Percentiles rank a stretch among this genome's conserved stretches.
Conservation (phyloP, 2,113 vertebrate species). For the Sphyrna mokarran region DNA sequence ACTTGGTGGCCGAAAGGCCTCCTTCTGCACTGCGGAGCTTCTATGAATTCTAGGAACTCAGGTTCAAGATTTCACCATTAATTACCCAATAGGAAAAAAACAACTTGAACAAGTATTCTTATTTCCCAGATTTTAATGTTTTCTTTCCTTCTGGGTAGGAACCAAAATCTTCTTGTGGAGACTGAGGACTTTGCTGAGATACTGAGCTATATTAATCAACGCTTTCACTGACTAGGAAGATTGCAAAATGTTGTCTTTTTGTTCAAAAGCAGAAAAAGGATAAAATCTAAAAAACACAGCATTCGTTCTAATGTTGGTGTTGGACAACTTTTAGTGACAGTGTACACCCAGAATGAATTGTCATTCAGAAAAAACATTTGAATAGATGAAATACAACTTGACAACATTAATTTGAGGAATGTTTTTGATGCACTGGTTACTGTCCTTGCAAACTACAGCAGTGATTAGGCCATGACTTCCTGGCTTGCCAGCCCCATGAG, state of each 20-base stretch:
- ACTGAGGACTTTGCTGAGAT: neutral
- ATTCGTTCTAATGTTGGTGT: neutral
- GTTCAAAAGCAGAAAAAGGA: neutral
- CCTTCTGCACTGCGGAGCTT: too few species aligned
- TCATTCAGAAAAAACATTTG: neutral
- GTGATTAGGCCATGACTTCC: too few species aligned
- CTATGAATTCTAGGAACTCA: too few species aligned
- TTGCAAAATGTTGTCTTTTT: neutral
- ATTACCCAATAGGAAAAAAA: too few species aligned
- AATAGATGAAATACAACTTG: neutral
- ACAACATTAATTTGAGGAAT: neutral
- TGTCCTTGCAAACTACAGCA: neutral
- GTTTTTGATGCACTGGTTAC: neutral
- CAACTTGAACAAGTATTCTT: too few species aligned
- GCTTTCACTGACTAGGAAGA: neutral
- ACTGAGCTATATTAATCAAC: neutral
- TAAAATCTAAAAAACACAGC: neutral
- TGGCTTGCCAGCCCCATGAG: too few species aligned
- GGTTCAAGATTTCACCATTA: too few species aligned
- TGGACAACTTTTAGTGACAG: neutral
- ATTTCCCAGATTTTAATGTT: too few species aligned
- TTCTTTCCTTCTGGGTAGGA: too few species aligned
- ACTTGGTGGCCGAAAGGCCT: too few species aligned
- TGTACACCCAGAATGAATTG: neutral
- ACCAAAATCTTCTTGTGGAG: neutral